Conservation (phyloP, 2,113 vertebrate species). For the Lonchura striata region DNA sequence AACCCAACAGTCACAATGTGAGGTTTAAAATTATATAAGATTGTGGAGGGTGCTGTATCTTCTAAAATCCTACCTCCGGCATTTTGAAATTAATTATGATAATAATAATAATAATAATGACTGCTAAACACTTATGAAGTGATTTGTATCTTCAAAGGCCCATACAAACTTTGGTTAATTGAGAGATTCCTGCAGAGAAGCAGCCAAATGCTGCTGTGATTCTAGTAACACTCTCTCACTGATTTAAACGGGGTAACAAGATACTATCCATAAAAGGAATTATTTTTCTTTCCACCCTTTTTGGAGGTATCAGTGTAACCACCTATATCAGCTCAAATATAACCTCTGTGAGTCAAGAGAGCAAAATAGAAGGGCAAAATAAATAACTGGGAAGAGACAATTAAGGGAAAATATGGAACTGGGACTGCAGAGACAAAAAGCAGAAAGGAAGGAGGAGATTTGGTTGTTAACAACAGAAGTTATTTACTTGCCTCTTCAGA, state of each 20-base stretch:
- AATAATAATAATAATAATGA: slow-evolving; percentile 20
- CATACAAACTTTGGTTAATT: background rate
- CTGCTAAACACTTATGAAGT: slow-evolving; percentile 1
- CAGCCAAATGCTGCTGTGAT: background rate
- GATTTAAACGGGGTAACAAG: background rate
- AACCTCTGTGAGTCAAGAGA: background rate
- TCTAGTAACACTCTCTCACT: background rate
- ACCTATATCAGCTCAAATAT: background rate
- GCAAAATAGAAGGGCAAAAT: background rate
- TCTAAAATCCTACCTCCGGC: background rate
- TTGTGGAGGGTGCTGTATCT: background rate
- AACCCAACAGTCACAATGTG: background rate
- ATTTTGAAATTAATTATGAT: slow-evolving; percentile 25
- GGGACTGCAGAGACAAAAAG: background rate
- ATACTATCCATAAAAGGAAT: background rate
- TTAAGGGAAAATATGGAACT: background rate
- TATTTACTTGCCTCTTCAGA: background rate
- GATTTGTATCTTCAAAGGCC: slow-evolving; percentile 29
- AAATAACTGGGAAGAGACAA: background rate
- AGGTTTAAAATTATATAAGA: background rate
- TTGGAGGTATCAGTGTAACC: background rate
- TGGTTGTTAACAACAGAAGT: background rate
- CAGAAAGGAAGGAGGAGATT: background rate
- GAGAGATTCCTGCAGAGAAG: slow-evolving; percentile 8
- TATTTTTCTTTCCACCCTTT: background rate